Evolutionary conservation across 2,797 vertebrate species (phyloP), one percentile per base, ranked within the genome.

Genomic region (Holocentrus rufus): DNA sequence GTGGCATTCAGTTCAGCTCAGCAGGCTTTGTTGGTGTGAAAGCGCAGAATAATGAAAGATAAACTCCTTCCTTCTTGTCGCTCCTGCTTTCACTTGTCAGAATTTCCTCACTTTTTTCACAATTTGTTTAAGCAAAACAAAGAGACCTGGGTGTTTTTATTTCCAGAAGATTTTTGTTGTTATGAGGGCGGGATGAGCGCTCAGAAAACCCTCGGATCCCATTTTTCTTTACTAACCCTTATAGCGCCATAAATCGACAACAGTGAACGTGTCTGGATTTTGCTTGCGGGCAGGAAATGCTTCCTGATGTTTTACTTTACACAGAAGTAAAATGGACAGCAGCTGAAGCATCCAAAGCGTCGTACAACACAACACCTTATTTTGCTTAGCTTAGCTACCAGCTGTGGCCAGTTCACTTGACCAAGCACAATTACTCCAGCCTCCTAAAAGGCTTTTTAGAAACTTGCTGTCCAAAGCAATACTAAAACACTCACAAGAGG

Each of bases 391-490:
- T 73, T 63, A 72, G 90, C 91, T 89, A 83, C 84, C 86, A 55
- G 84, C 75, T n/a, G 76, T 86, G 87, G 88, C 85, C 88, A 80
- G 82, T 91, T 93, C 85, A 65, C 92, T 93, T 90, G 91, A 94
- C 90, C 92, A 92, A 93, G 93, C 92, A 93, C 83, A 92, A 92
- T 92, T 89, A 90, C 85, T 86, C 80, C 79, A 87, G 80, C 82
- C 87, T 89, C 88, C 91, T 94, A 91, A 94, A 94, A 93, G 90
- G 90, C 89, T 91, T 88, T 89, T 88, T 86, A 85, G 86, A 92
- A 93, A 92, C 74, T 74, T 94, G 93, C 94, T 93, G 92, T 90
- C 89, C 86, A 84, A 91, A 92, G 92, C 92, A 93, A 93, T 92
- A 91, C 87, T 81, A 83, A 87, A 87, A 87, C 90, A 81, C 91